Base-by-base conservation (phyloP, 2,888 invertebrate species). In the Folsomia manolachei region DNA sequence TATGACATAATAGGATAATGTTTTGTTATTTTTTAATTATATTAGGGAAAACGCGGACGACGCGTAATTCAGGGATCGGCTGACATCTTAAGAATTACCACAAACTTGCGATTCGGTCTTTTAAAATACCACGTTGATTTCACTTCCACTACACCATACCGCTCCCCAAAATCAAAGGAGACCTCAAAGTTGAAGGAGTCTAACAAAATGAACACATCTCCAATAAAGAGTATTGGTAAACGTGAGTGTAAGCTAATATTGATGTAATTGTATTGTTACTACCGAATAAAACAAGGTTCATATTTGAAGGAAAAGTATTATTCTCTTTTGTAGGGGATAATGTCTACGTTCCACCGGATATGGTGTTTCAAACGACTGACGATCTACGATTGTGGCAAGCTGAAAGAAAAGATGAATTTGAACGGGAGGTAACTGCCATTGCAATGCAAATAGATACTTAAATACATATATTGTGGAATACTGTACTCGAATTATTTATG, bases 331-430 rank as follows among this genome's bases (percentile, higher is more conserved):
- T 19, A 56, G 56, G 18, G 7, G 56, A 25, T 27, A 27, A 26
- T 68, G n/a, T 26, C 18, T 27, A 66, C 27, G 53, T 63, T 53
- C 39, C 70, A 27, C 21, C 61, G 2, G 25, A 60, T 11, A 56
- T 56, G 14, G 52, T 27, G 7, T 69, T 69, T 7, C 52, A 69
- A 24, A 68, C 68, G 0, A 56, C 51, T 0, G 66, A 71, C 18
- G 71, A 75, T 19, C 53, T 75, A 27, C 39, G 56, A n/a, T 56
- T 56, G 23, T 75, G 73, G 71, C 64, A 71, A 63, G 68, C 51
- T 19, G 71, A 69, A 11, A 67, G 73, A 62, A 71, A 73, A 70
- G 60, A 70, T 19, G 60, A 23, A 25, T 72, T 63, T 19, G 67
- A 62, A 66, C 63, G 26, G 61, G 67, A 76, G 73, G 73, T 76